Evolutionary conservation across 2,888 invertebrate genomes (phyloP).

Genomic region (Keiferia lycopersicella): DNA sequence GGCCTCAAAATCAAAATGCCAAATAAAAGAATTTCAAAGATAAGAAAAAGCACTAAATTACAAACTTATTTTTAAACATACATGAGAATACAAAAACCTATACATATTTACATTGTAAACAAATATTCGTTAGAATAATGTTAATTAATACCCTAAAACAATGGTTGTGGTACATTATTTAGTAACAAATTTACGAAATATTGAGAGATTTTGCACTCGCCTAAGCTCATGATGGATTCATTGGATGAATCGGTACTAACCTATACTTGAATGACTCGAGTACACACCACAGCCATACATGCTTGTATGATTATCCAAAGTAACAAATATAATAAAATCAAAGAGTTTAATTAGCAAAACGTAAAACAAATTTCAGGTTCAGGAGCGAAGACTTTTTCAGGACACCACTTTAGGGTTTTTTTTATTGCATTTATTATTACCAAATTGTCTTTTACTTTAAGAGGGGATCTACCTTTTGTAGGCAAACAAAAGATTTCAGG

Average conservation of each 20-base stretch:
- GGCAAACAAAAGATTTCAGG: too few species aligned
- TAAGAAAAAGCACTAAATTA: not conserved
- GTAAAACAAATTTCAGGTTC: too few species aligned
- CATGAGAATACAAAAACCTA: not conserved
- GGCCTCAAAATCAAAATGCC: constrained; percentile 10
- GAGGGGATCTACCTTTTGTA: too few species aligned
- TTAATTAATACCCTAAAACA: not conserved
- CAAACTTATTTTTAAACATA: not conserved
- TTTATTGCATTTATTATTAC: too few species aligned
- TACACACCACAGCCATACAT: constrained; percentile 10
- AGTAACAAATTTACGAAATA: not conserved
- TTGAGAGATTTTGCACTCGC: not conserved
- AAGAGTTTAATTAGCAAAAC: not conserved
- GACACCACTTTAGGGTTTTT: too few species aligned
- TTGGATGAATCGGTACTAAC: not conserved
- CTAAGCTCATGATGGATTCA: not conserved
- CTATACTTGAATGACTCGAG: not conserved
- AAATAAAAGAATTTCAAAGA: not conserved
- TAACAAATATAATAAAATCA: not conserved
- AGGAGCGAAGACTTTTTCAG: too few species aligned
- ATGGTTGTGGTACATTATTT: not conserved
- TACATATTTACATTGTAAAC: constrained; percentile 18
- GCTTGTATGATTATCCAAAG: not conserved
- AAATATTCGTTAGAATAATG: not conserved
- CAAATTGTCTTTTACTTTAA: too few species aligned